Conservation (phyloP, 2,888 invertebrate genomes). For the Oeneis ivallda region DNA sequence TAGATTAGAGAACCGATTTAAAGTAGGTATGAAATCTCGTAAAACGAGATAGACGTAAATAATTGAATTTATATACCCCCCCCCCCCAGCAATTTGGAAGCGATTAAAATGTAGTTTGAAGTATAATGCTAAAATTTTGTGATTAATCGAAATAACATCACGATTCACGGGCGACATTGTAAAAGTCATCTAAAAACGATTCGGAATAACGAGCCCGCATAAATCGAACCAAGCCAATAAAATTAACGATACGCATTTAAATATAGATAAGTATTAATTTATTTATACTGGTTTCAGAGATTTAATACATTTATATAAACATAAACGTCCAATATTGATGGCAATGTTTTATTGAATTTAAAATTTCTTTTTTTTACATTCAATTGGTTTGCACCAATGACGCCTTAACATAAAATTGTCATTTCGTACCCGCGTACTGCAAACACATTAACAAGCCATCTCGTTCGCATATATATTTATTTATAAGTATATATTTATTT, state of each 20-base stretch:
- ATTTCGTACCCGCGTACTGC: too few relatives aligned
- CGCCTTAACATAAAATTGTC: too few relatives aligned
- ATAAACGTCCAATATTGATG: too few relatives aligned
- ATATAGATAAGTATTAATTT: conserved; percentile 5
- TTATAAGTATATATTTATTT: too few relatives aligned
- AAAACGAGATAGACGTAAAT: conserved; percentile 11
- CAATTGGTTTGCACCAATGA: too few relatives aligned
- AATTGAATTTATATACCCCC: neutral
- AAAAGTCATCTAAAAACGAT: conserved; percentile 18
- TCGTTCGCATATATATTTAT: too few relatives aligned
- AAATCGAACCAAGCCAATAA: conserved; percentile 16
- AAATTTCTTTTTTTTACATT: too few relatives aligned
- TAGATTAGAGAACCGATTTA: neutral
- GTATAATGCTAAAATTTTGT: conserved; percentile 2
- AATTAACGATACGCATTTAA: conserved; percentile 12
- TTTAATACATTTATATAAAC: too few relatives aligned
- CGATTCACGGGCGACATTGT: conserved; percentile 10
- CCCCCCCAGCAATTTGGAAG: conserved; percentile 5
- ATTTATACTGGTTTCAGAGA: too few relatives aligned
- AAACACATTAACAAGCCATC: too few relatives aligned
- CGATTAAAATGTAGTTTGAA: conserved; percentile 14
- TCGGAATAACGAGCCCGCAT: conserved; percentile 14
- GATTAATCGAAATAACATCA: conserved; percentile 1
- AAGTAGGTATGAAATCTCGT: neutral
- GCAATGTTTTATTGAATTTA: too few relatives aligned